A percentile compares a stretch with the other conserved stretches of the same genome.
phyloP scores from a whole-genome alignment of 2,113 vertebrate genomes.

The Bufo bufo region DNA sequence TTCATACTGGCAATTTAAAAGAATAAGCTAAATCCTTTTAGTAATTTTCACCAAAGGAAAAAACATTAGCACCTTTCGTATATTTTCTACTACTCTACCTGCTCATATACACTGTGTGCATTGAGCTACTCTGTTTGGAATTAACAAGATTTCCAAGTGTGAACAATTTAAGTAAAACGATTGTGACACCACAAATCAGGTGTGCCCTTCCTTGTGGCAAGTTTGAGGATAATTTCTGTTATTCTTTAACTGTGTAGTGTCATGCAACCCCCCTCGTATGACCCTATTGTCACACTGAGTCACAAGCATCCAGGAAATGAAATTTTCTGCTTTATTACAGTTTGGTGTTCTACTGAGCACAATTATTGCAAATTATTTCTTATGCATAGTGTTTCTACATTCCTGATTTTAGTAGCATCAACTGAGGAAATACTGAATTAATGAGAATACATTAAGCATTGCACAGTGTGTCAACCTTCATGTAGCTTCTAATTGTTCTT shows the following conservation, averaged over 20 bases:
- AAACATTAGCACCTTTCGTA: too few species aligned
- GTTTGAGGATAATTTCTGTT: neutral
- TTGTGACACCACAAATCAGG: neutral
- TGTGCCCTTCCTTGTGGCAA: neutral
- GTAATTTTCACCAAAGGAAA: too few species aligned
- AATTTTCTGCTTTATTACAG: neutral
- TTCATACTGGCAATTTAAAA: too few species aligned
- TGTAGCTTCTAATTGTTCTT: slow-evolving; percentile 26
- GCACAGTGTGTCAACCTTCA: neutral
- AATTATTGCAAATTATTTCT: neutral
- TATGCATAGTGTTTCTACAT: neutral
- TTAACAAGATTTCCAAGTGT: too few species aligned
- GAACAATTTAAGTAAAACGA: neutral
- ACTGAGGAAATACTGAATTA: slow-evolving; percentile 26
- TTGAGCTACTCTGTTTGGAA: too few species aligned
- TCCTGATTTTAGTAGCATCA: neutral
- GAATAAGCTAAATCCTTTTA: too few species aligned
- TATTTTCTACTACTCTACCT: too few species aligned
- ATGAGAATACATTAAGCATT: slow-evolving; percentile 13
- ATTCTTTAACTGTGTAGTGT: neutral
- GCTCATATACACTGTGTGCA: too few species aligned
- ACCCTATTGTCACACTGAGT: neutral
- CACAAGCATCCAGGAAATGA: neutral
- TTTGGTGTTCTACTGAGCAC: slow-evolving; percentile 1
- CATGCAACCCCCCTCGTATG: neutral